These are phyloP conservation scores for Exaiptasia diaphana DNA, from an alignment of 64 coral and sea anemone species.

Conservation along the genomic window DNA sequence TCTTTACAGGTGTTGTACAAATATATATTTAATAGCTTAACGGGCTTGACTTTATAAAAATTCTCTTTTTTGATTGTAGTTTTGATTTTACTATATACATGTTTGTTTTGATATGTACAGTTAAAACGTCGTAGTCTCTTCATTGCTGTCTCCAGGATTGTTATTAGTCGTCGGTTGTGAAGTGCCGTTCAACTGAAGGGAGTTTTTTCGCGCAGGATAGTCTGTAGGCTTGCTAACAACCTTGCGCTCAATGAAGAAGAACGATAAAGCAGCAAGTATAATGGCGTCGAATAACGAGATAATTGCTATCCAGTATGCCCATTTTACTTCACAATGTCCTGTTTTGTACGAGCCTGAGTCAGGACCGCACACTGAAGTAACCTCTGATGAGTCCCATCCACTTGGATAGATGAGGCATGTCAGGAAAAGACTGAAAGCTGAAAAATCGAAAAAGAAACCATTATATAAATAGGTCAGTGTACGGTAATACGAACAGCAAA, in stretches of 20 bases:
- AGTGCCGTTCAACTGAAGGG: neutral
- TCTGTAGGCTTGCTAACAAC: neutral
- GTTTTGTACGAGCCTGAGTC: conserved; percentile 47
- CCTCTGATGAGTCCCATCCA: conserved; percentile 64
- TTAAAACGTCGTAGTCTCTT: too few species aligned
- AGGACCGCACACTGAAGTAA: conserved; percentile 58
- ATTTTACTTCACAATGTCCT: conserved; percentile 68
- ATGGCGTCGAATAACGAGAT: conserved; percentile 80
- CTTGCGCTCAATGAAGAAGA: conserved; percentile 73
- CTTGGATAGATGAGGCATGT: conserved; percentile 69
- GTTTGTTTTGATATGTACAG: too few species aligned
- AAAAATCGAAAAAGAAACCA: neutral
- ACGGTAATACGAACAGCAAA: too few species aligned
- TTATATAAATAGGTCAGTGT: too few species aligned
- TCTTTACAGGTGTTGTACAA: too few species aligned
- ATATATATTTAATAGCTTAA: too few species aligned
- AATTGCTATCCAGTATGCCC: conserved; percentile 66
- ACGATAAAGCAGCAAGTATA: conserved; percentile 73
- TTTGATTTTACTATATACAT: too few species aligned
- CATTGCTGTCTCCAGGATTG: too few species aligned
- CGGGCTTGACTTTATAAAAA: too few species aligned
- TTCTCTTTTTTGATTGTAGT: too few species aligned
- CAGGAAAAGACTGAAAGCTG: conserved; percentile 57
- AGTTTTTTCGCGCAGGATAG: neutral
- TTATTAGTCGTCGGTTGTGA: neutral